These are phyloP conservation scores for Butastur rufipennis DNA, from an alignment of 2,113 vertebrate species.

Conservation along the genomic window DNA sequence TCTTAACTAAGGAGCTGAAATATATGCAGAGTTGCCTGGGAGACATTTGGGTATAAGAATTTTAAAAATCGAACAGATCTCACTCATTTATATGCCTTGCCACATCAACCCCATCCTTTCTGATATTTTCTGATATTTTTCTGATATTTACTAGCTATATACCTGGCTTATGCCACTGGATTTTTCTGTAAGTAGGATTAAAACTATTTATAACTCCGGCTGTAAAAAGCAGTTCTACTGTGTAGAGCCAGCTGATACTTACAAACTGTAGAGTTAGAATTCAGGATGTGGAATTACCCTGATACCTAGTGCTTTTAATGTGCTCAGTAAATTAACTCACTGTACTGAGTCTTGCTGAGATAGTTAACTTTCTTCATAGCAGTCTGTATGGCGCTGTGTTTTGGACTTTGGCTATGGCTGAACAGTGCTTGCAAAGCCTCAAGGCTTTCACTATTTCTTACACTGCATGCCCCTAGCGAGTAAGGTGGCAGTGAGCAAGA, in stretches of 20 bases:
- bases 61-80: not conserved
- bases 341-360: not conserved
- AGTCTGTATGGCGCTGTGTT: not conserved
- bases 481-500: not conserved
- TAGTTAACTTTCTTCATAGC: not conserved
- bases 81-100: not conserved
- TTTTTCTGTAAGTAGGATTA: not conserved
- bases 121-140: not conserved
- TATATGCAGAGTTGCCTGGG: not conserved
- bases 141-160: not conserved
- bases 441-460: not conserved
- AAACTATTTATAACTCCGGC: not conserved
- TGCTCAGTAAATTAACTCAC: not conserved
- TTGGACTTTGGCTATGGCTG: not conserved
- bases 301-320: not conserved
- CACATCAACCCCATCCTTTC: not conserved
- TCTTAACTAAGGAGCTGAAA: not conserved
- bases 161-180: not conserved
- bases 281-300: not conserved
- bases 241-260: not conserved
- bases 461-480: not conserved
- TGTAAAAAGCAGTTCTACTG: not conserved
- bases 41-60: not conserved
- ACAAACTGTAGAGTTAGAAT: not conserved
- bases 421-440: not conserved